Base-by-base conservation (phyloP, 1,140 invertebrate species). In the Drosophila navojoa region DNA sequence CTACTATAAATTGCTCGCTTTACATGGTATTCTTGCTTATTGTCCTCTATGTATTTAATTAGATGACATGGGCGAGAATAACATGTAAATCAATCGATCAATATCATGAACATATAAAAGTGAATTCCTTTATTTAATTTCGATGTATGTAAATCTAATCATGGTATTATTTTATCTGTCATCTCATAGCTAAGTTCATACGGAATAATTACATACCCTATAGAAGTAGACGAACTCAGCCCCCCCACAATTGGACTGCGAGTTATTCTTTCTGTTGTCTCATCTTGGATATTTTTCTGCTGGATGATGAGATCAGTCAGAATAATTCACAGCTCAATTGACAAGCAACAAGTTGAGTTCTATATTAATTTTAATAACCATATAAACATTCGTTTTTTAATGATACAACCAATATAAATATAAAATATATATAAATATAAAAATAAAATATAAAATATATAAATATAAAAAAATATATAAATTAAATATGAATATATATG, bases 61-160 rank as follows among this genome's bases (percentile, higher is more conserved):
- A 59, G 59, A 49, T 61, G 44, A 49, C 59, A 61, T 61, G 45
- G 38, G 13, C 59, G 9, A 50, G 59, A 49, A 50, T 25, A 61
- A 32, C 35, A 15, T 61, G 45, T 9, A 61, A 61, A 7, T 10
- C 29, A 45, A 32, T 49, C 19, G 13, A 22, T 13, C 6, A 38
- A 1, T 5, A 15, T 15, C 22, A 13, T 0, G 32, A 19, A 0
- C 10, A 22, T 2, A 22, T 22, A 1, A 15, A 7, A 44, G 16
- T 38, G 35, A 38, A 35, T 35, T 35, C 6, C 0, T 9, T 42
- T 42, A 1, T n/a, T n/a, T 44, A 22, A 22, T 22, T 1, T 22
- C 1, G 19, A 22, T 22, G 1, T 2, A 22, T 22, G 19, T 22
- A 22, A 22, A 22, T 22, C 19, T 22, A 22, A 22, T 32, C 27